Evolutionary conservation across 2,113 vertebrate species (phyloP), one percentile per base, ranked within the genome.

Genomic region (Odontophorus gujanensis): DNA sequence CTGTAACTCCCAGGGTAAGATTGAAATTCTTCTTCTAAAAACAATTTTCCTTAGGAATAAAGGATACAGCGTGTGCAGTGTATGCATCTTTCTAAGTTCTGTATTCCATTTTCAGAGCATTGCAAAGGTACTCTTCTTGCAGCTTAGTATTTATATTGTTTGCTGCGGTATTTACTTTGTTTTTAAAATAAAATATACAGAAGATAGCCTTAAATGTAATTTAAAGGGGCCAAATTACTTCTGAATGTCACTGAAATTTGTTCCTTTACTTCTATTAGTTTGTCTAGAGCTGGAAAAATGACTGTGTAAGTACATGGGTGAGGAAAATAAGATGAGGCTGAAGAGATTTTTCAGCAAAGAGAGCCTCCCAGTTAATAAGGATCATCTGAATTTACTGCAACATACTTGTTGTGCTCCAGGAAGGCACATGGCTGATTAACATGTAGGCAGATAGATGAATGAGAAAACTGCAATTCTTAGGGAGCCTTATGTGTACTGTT

Each of bases 181-280:
- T 71, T 93, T 88, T 91, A 76, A 89, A 92, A 65, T 74, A 40
- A 89, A 77, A 87, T 25, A 13, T 66, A 66, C 47, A 68, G 48
- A 74, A 6, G 12, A 25, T 21, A 18, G 77, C 67, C 59, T 45
- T 55, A 82, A 76, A 62, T 66, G 36, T 13, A 84, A 36, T 68
- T 57, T 25, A 67, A 72, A 67, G 59, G 4, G 32, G 36, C 15
- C 17, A 65, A 57, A 8, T 42, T 47, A 34, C n/a, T 83, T 79
- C 21, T 67, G 48, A 88, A 7, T 61, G 58, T 48, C 30, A 28
- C 19, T 71, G 32, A 45, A 66, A 34, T 79, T 82, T 81, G 11
- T 82, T 92, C 59, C 43, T 83, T 38, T 89, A 74, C 53, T 61
- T 25, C 53, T 72, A 36, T 91, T 73, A 36, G 51, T 92, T 89